Evolutionary conservation across 2,113 vertebrate genomes (phyloP).

Genomic region (Psilopsiagon aymara): DNA sequence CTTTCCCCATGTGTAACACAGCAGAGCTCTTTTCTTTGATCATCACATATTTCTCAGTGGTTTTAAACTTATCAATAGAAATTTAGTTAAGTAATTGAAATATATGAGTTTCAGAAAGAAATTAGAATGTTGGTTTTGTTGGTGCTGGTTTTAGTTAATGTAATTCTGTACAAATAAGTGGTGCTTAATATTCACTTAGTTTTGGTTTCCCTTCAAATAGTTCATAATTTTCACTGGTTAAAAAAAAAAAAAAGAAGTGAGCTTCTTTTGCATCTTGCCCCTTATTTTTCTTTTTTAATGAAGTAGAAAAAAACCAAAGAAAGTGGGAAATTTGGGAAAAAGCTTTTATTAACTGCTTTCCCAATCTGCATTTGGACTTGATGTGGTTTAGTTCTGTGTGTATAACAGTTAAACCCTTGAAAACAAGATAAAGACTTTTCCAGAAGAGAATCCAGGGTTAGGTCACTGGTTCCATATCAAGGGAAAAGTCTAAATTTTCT

Average conservation of each 20-base stretch:
- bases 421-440: constrained; percentile 21
- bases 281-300: neutral
- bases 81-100: neutral
- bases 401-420: neutral
- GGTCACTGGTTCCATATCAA: neutral
- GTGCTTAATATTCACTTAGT: neutral
- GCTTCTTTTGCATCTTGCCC: neutral
- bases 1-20: neutral
- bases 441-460: neutral
- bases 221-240: neutral
- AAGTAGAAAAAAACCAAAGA: neutral
- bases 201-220: neutral
- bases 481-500: neutral
- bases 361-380: neutral
- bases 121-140: neutral
- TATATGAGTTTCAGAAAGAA: neutral
- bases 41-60: neutral
- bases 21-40: neutral
- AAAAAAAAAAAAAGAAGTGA: neutral
- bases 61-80: neutral
- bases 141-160: neutral
- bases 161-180: neutral
- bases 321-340: neutral
- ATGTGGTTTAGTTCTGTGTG: neutral
- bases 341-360: neutral